A percentile compares a stretch with the other conserved stretches of the same genome.
Evolutionary conservation across 2,113 vertebrate genomes (phyloP).

Genomic region (Hoplias malabaricus): DNA sequence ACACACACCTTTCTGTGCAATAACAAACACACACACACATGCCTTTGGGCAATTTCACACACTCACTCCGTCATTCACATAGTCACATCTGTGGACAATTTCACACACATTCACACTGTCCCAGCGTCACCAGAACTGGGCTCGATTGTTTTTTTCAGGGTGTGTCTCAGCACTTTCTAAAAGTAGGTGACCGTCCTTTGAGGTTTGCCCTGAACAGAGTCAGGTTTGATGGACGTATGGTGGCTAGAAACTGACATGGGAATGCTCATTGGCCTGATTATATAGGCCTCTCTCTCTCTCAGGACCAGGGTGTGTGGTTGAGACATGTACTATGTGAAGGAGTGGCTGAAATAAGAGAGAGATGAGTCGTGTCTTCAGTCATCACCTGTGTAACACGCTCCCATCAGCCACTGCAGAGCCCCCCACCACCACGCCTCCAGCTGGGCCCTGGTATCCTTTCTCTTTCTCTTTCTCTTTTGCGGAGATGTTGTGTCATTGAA

Average conservation of each 20-base stretch:
- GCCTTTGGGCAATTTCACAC: too few relatives aligned
- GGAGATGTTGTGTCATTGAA: too few relatives aligned
- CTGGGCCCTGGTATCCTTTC: too few relatives aligned
- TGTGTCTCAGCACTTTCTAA: too few relatives aligned
- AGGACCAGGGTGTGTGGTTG: not conserved
- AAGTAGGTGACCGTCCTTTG: not conserved
- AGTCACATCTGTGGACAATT: too few relatives aligned
- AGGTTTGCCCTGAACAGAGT: not conserved
- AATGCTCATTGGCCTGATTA: not conserved
- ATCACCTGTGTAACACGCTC: conserved; percentile 55
- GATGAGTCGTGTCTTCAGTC: conserved; percentile 62
- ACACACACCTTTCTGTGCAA: too few relatives aligned
- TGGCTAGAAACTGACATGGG: not conserved
- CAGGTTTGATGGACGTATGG: not conserved
- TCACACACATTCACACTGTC: too few relatives aligned
- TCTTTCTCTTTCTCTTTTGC: conserved; percentile 21
- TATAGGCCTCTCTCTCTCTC: not conserved
- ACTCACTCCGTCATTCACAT: too few relatives aligned
- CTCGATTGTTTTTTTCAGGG: too few relatives aligned
- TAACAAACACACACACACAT: too few relatives aligned
- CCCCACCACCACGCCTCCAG: conserved; percentile 27
- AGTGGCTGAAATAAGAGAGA: conserved; percentile 56
- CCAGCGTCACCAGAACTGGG: too few relatives aligned
- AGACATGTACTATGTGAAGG: conserved; percentile 29
- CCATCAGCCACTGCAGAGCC: conserved; percentile 47